A percentile compares a stretch with the other conserved stretches of the same genome.
Conservation (phyloP, 2,113 vertebrate species). For the Vulpes ferrilata region DNA sequence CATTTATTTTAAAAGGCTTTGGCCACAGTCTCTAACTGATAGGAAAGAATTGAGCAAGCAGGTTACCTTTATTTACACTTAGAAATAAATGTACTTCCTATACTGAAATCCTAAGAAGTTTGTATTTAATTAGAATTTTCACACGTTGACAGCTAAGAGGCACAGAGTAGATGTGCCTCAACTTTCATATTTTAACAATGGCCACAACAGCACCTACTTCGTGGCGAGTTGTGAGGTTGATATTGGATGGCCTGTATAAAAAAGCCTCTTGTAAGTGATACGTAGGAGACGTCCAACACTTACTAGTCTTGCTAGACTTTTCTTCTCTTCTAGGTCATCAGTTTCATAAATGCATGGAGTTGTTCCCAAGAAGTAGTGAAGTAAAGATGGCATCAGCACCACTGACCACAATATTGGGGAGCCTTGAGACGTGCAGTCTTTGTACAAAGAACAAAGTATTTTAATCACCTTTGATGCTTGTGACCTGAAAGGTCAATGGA, state of each 20-base stretch:
- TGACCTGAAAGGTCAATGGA: background rate
- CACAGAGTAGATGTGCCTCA: background rate
- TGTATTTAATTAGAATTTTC: background rate
- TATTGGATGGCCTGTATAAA: background rate
- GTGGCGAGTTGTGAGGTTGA: background rate
- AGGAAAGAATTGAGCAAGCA: background rate
- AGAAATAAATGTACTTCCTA: background rate
- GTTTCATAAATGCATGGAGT: background rate
- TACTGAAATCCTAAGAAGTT: background rate
- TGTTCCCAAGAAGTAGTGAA: background rate
- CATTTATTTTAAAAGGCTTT: background rate
- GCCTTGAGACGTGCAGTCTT: rapidly evolving
- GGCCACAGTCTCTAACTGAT: background rate
- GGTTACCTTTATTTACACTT: background rate
- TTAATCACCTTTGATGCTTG: background rate
- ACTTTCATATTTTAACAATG: background rate
- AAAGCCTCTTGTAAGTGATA: background rate
- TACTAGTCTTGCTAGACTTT: background rate
- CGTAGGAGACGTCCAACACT: background rate
- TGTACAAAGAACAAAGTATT: background rate
- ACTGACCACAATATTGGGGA: background rate
- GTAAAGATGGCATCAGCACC: background rate
- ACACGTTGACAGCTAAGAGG: background rate
- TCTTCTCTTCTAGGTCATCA: background rate
- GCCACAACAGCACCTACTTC: background rate